Evolutionary conservation across 1,140 invertebrate species (phyloP).

Genomic region (Phymastichus coffea): DNA sequence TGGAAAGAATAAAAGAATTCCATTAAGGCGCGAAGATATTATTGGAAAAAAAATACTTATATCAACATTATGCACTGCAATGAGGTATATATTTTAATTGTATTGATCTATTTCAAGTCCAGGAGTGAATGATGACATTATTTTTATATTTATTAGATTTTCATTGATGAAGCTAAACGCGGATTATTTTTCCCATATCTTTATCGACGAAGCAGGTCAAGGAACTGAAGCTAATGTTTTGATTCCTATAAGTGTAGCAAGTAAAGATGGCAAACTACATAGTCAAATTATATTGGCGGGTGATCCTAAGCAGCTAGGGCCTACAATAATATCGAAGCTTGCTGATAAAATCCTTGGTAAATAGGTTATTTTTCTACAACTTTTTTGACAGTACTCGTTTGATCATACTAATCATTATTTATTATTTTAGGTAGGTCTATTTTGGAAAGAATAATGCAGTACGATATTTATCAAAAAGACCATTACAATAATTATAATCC

Average conservation of each 20-base stretch:
- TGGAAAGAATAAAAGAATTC: constrained; percentile 30
- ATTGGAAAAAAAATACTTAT: constrained; percentile 52
- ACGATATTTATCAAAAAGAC: constrained; percentile 55
- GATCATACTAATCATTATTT: neutral
- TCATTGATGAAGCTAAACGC: constrained; percentile 34
- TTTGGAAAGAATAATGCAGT: constrained; percentile 61
- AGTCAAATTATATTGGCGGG: constrained; percentile 73
- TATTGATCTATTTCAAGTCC: no score
- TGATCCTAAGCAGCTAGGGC: constrained; percentile 82
- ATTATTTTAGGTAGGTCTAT: constrained; percentile 53
- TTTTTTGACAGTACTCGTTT: neutral
- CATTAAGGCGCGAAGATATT: constrained; percentile 39
- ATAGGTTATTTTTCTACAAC: constrained; percentile 8
- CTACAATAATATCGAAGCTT: constrained; percentile 63
- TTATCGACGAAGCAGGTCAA: constrained; percentile 87
- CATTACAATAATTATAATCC: constrained; percentile 58
- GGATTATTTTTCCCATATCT: constrained; percentile 75
- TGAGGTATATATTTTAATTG: constrained; percentile 36
- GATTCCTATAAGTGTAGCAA: constrained; percentile 62
- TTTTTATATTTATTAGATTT: no score
- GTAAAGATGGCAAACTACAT: constrained; percentile 40
- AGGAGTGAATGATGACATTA: no score
- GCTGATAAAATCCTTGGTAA: constrained; percentile 49
- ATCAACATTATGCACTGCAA: constrained; percentile 46
- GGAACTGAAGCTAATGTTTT: constrained; percentile 75